These are phyloP conservation scores for Trissolcus japonicus DNA, from an alignment of 2,888 invertebrate genomes.

Conservation along the genomic window DNA sequence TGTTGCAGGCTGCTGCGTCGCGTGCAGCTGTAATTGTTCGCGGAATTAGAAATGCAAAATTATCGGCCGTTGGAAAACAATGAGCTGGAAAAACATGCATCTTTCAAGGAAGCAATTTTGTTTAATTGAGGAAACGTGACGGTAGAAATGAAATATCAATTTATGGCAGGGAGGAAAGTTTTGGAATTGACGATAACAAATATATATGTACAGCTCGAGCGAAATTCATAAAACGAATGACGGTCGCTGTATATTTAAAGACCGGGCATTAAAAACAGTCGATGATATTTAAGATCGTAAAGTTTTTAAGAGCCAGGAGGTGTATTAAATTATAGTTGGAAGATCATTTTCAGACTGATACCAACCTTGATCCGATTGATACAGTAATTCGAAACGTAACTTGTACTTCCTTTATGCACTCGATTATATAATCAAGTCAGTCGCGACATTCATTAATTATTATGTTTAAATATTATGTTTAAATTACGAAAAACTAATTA, in stretches of 20 bases:
- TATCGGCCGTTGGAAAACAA: slow-evolving; percentile 12
- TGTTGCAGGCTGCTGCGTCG: slow-evolving; percentile 7
- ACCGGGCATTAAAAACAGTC: too few relatives aligned
- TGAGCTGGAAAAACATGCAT: slow-evolving; percentile 8
- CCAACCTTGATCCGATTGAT: slow-evolving; percentile 2
- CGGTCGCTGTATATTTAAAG: too few relatives aligned
- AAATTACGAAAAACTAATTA: neutral
- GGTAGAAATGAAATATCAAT: too few relatives aligned
- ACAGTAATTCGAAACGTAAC: slow-evolving; percentile 6
- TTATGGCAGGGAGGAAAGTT: too few relatives aligned
- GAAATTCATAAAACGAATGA: too few relatives aligned
- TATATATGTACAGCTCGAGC: too few relatives aligned
- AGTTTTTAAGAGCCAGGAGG: slow-evolving; percentile 4
- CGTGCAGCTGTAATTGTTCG: slow-evolving; percentile 20
- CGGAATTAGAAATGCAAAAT: slow-evolving; percentile 20
- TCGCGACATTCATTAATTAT: too few relatives aligned
- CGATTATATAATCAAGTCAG: too few relatives aligned
- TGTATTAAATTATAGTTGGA: slow-evolving; percentile 10
- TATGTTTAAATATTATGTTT: too few relatives aligned
- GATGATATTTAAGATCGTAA: slow-evolving; percentile 2
- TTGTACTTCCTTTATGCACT: slow-evolving; percentile 8
- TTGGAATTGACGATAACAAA: too few relatives aligned
- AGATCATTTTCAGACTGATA: slow-evolving; percentile 1
- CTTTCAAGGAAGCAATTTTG: slow-evolving; percentile 3
- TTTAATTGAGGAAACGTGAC: slow-evolving; percentile 1